phyloP scores from a whole-genome alignment of 2,888 invertebrate species.

The Cancer borealis region DNA sequence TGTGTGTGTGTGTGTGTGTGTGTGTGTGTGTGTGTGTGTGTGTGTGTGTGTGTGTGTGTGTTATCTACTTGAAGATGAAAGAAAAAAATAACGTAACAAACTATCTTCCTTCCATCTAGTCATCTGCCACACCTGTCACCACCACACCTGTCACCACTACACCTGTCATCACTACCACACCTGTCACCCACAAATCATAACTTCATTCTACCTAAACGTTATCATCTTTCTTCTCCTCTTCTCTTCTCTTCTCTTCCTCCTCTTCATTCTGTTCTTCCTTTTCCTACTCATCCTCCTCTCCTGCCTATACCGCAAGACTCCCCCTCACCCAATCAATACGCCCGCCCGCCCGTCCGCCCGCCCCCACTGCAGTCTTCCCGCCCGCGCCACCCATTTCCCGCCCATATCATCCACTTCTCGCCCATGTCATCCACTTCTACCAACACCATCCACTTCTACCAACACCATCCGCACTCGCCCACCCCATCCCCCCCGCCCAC shows the following conservation, averaged over 20 bases:
- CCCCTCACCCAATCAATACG: conserved; percentile 1
- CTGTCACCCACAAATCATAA: neutral
- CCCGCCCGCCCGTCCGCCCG: conserved; percentile 2
- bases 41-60: no score
- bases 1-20: no score
- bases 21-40: no score
- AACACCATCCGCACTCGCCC: no score
- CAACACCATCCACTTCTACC: no score
- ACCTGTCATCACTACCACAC: neutral
- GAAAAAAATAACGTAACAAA: no score
- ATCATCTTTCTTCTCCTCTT: neutral
- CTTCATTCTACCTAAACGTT: neutral
- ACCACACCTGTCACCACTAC: neutral
- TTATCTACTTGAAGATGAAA: no score
- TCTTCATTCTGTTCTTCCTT: conserved; percentile 9
- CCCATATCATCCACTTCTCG: neutral
- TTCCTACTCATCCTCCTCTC: neutral
- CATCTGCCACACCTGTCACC: neutral
- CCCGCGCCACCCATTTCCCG: neutral
- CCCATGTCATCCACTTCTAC: neutral
- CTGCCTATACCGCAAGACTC: neutral
- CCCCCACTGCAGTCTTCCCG: neutral
- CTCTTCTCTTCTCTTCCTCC: neutral
- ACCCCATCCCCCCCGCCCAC: neutral
- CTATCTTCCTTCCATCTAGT: neutral